Base-by-base conservation (phyloP, 2,797 vertebrate genomes). In the Prunella strophiata region DNA sequence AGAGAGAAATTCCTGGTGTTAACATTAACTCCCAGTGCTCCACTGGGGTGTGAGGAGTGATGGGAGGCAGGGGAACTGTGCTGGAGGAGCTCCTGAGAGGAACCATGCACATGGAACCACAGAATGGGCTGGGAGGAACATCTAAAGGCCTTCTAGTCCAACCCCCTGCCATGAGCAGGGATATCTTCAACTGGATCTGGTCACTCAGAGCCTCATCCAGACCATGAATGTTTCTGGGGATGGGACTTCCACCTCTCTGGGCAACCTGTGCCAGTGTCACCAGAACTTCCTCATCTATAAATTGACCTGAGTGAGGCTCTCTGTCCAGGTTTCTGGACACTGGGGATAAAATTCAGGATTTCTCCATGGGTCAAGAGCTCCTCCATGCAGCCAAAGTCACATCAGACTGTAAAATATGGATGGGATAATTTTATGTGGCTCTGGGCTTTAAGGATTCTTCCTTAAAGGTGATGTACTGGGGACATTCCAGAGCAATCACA, bases 161-260 rank as follows among this genome's bases (percentile, higher is more conserved):
- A 7, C 3, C 12, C 32, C 21, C 25, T 70, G 50, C 13, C 30
- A 11, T 7, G 4, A 54, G 12, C 63, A 48, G 58, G 40, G 51
- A 25, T 19, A 11, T n/a, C 34, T 71, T 38, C 52, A 58, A 0
- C 20, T 26, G 21, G 16, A 30, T 52, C 71, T 71, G 52, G 3
- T 48, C 34, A 3, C 45, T 59, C 10, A 65, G 27, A 71, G 27
- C 58, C 40, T 36, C 40, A 4, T 59, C 26, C 57, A 65, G 57
- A 27, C 11, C 0, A 0, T 4, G 30, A 36, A 12, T 7, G 23
- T 48, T 65, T 16, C 10, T 43, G 15, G 7, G 14, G 7, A 42
- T 42, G 57, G 27, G 19, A 3, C 2, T 58, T 32, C 51, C 30
- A 14, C 34, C 52, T 70, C 38, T 63, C 25, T 85, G 30, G 75